Percentiles rank a stretch among this genome's conserved stretches.
Evolutionary conservation across 2,113 vertebrate genomes (phyloP).

Genomic region (Chlamydotis undulata): DNA sequence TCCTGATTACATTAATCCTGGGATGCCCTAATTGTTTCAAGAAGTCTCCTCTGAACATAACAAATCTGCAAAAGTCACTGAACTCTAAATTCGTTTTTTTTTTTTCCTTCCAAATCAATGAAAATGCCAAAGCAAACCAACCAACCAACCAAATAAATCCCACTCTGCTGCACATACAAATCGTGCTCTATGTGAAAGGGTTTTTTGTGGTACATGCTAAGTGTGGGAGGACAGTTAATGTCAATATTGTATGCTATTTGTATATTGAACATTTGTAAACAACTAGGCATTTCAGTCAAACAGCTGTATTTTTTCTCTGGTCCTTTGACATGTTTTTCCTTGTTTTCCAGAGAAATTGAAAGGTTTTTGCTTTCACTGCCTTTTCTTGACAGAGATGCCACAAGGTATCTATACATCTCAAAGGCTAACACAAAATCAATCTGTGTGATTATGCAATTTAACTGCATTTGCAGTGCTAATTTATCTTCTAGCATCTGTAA

Average conservation of each 20-base stretch:
- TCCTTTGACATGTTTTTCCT: slow-evolving; percentile 10
- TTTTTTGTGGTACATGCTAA: not conserved
- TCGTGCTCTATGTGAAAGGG: not conserved
- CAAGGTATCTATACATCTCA: slow-evolving; percentile 75
- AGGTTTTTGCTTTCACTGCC: slow-evolving; percentile 50
- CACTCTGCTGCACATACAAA: not conserved
- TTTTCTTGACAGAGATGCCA: slow-evolving; percentile 73
- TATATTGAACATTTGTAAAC: not conserved
- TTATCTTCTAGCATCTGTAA: slow-evolving; percentile 77
- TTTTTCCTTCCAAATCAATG: not conserved
- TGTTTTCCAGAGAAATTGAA: slow-evolving; percentile 59
- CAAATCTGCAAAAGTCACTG: not conserved
- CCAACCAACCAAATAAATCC: not conserved
- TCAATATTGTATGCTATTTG: not conserved
- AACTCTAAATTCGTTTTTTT: not conserved
- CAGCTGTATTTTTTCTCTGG: not conserved
- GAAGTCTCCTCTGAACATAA: not conserved
- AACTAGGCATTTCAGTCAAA: not conserved
- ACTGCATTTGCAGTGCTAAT: slow-evolving; percentile 77
- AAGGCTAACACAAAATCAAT: slow-evolving; percentile 80
- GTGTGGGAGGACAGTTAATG: not conserved
- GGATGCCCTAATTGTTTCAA: not conserved
- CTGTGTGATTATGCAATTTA: slow-evolving; percentile 75
- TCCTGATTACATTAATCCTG: not conserved
- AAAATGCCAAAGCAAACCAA: not conserved